A percentile compares a stretch with the other conserved stretches of the same genome.
These are phyloP conservation scores for Boulengeromyrus knoepffleri DNA, from an alignment of 2,113 vertebrate species.

Conservation along the genomic window DNA sequence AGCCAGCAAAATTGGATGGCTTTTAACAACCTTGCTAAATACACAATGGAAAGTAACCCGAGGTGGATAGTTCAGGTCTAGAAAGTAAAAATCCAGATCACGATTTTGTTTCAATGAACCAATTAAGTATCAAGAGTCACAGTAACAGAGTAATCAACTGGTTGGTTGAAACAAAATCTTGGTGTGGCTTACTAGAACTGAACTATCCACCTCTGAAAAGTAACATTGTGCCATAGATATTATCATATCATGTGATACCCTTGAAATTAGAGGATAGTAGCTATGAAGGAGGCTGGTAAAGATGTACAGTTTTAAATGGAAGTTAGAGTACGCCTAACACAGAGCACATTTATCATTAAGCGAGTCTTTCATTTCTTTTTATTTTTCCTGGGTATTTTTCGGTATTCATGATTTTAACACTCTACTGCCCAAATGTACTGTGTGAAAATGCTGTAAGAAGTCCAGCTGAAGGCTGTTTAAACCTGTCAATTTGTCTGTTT, in stretches of 20 bases:
- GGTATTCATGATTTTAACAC: neutral
- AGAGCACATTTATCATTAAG: neutral
- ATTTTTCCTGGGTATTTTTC: neutral
- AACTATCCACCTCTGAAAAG: neutral
- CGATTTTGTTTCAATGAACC: neutral
- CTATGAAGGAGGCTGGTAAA: neutral
- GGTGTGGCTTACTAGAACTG: neutral
- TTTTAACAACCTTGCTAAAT: neutral
- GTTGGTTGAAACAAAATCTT: neutral
- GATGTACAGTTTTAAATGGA: neutral
- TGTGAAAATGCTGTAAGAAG: neutral
- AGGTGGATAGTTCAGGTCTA: neutral
- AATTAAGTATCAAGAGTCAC: neutral
- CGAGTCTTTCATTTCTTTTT: neutral
- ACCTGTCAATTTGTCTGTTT: neutral
- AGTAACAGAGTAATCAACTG: neutral
- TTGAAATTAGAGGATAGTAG: neutral
- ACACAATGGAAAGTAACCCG: neutral
- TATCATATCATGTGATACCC: neutral
- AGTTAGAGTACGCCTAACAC: neutral
- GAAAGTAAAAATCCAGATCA: neutral
- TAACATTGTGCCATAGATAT: neutral
- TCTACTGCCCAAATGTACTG: neutral
- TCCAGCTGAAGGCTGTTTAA: neutral
- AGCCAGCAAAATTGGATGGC: neutral